phyloP scores from a whole-genome alignment of 2,113 vertebrate species.

The Pseudolaguvia tuberculata region DNA sequence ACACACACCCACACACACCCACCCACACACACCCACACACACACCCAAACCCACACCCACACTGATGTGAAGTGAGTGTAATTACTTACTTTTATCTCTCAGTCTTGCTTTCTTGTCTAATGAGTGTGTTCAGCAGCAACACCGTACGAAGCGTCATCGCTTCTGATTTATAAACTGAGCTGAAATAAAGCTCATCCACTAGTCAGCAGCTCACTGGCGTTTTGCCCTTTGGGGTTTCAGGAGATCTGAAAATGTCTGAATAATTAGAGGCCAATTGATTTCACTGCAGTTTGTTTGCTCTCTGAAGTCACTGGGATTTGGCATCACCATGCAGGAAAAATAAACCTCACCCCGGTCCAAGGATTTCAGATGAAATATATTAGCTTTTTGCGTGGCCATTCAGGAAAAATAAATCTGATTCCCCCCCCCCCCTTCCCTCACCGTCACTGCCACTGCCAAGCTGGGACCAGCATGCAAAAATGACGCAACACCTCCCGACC shows the following conservation, averaged over 20 bases:
- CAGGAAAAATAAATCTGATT: not conserved
- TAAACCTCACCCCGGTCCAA: not conserved
- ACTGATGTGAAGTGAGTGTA: not conserved
- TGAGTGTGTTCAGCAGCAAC: conserved; percentile 38
- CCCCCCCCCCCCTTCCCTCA: not conserved
- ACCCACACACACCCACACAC: no score
- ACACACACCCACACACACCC: no score
- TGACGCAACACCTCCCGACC: not conserved
- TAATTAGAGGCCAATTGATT: conserved; percentile 51
- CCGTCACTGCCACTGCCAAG: no score
- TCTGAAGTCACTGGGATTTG: conserved; percentile 13
- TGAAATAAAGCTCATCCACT: conserved; percentile 32
- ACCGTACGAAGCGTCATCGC: conserved; percentile 26
- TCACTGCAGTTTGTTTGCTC: conserved; percentile 27
- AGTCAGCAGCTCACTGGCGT: conserved; percentile 10
- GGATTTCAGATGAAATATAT: no score
- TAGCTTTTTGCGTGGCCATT: no score
- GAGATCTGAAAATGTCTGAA: conserved; percentile 59
- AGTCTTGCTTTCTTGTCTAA: no score
- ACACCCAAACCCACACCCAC: no score
- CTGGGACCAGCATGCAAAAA: no score
- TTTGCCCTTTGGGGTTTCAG: conserved; percentile 50
- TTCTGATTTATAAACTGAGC: conserved; percentile 16
- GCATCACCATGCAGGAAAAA: not conserved
- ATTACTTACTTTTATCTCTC: no score